Evolutionary conservation across 2,797 vertebrate genomes (phyloP), one percentile per base, ranked within the genome.

Genomic region (Sebastes diploproa): DNA sequence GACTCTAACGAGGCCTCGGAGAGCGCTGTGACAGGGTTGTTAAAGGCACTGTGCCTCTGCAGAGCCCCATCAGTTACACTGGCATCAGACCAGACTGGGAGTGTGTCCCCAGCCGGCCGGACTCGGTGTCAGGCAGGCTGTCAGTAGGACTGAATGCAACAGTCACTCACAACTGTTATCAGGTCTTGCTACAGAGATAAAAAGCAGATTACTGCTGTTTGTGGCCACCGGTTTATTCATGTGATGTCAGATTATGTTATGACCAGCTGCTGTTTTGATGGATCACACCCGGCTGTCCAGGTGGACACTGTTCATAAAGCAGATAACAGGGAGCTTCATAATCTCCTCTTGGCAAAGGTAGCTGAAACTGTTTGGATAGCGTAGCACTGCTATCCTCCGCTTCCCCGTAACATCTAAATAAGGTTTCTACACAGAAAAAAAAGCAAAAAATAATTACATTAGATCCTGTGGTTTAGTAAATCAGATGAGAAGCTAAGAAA

Each of bases 241-340:
- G 82, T 70, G 79, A 80, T 81, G 87, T 89, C 71, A 86, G 82
- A 91, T 88, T 88, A 85, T 79, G 78, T 86, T 86, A 73, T 68
- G 86, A 89, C 75, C 92, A 88, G 91, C 88, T 94, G 89, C 83
- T 79, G 82, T 78, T 84, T 81, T 85, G 86, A 91, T 89, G 84
- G 81, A 88, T 91, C 83, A 68, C 81, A 85, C 81, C 64, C 72
- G 32, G 72, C 62, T 82, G 77, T 89, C 86, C 88, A 92, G 92
- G 92, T 91, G 90, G 87, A 85, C 67, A 10, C 52, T 72, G 87
- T 83, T 91, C 89, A 87, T 86, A 85, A 89, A 91, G 79, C 83
- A 87, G 88, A 92, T 88, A 93, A 92, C 76, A 82, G 82, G 52
- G 46, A 73, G 73, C 59, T 74, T 86, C 42, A 36, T 86, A 83